Conservation (phyloP, 2,797 vertebrate genomes). For the Danio albolineatus region DNA sequence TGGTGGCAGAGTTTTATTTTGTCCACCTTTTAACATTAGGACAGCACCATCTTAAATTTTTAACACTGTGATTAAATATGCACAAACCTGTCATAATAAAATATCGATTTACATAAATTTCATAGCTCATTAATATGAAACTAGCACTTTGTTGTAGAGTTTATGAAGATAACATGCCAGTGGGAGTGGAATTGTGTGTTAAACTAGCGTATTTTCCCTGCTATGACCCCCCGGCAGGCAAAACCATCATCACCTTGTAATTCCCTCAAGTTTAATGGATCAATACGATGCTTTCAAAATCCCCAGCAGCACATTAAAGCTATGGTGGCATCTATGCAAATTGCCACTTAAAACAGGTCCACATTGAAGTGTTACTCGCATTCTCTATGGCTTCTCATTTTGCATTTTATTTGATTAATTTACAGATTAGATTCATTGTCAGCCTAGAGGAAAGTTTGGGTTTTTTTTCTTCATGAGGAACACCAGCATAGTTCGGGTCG, state of each 20-base stretch:
- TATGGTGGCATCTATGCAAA: conserved; percentile 16
- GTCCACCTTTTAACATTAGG: not conserved
- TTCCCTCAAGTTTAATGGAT: conserved; percentile 24
- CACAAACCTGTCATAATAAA: conserved; percentile 17
- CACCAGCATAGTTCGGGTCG: not conserved
- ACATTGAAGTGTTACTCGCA: not conserved
- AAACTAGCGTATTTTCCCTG: not conserved
- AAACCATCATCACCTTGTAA: conserved; percentile 20
- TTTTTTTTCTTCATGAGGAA: not conserved
- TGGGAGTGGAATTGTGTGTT: not conserved
- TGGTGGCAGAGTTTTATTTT: not conserved
- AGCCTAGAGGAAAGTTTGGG: not conserved
- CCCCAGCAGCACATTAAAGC: conserved; percentile 9
- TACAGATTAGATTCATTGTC: not conserved
- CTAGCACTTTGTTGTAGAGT: conserved; percentile 3
- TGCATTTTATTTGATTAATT: conserved; percentile 6
- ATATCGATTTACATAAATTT: not conserved
- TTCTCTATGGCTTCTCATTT: conserved; percentile 12
- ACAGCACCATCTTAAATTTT: not conserved
- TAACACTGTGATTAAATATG: not conserved
- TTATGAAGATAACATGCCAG: conserved; percentile 14
- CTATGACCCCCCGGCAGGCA: not conserved
- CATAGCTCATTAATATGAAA: conserved; percentile 25
- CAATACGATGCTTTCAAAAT: conserved; percentile 19
- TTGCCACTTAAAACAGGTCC: conserved; percentile 21